These are phyloP conservation scores for Orthosia gothica DNA, from an alignment of 2,888 invertebrate genomes.

Conservation along the genomic window DNA sequence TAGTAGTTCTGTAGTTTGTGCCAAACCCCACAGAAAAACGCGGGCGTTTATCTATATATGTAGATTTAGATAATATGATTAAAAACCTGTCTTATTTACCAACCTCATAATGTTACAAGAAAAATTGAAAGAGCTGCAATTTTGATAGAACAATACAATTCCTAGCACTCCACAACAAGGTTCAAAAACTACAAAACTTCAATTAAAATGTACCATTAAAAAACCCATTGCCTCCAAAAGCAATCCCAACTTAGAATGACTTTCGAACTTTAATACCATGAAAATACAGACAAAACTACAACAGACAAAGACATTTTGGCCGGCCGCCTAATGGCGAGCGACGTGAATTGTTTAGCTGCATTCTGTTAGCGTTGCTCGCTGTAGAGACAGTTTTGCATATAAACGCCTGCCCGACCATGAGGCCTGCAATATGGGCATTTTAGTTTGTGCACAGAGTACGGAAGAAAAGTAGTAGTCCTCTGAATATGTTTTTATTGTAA, in stretches of 20 bases:
- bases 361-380: constrained; percentile 52
- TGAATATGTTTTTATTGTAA: no score
- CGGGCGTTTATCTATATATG: no score
- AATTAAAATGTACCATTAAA: constrained; percentile 37
- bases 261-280: constrained; percentile 58
- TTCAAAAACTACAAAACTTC: constrained; percentile 27
- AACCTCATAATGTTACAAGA: neutral
- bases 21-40: no score
- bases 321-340: constrained; percentile 76
- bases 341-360: constrained; percentile 73
- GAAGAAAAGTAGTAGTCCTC: neutral
- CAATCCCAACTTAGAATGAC: constrained; percentile 56
- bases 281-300: constrained; percentile 63
- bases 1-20: no score
- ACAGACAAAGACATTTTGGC: constrained; percentile 81
- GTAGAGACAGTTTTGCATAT: constrained; percentile 66
- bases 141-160: neutral
- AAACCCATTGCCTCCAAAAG: constrained; percentile 40
- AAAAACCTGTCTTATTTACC: no score
- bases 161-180: neutral
- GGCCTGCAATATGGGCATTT: constrained; percentile 55
- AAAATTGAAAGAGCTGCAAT: neutral
- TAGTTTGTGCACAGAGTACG: constrained; percentile 28
- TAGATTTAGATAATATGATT: no score
- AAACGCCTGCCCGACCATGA: constrained; percentile 54